Conservation (phyloP, 2,113 vertebrate species). For the Seriola quinqueradiata region DNA sequence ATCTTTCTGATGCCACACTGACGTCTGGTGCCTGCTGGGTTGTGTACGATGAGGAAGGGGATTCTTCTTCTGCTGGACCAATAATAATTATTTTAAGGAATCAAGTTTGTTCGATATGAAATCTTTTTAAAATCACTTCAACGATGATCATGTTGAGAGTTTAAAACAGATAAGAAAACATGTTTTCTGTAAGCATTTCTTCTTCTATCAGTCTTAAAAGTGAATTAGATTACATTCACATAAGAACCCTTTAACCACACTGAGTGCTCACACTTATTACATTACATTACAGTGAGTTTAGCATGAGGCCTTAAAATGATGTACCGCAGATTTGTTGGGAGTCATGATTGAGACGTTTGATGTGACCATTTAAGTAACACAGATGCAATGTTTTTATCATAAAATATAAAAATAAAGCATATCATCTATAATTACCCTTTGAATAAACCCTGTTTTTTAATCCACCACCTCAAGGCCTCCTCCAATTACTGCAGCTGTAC, state of each 20-base stretch:
- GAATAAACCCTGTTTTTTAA: constrained; percentile 10
- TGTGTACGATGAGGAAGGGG: neutral
- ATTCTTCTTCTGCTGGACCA: too few species aligned
- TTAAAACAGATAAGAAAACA: too few species aligned
- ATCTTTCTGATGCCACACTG: too few species aligned
- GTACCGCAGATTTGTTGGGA: neutral
- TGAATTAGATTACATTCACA: neutral
- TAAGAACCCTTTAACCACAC: neutral
- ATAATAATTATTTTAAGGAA: too few species aligned
- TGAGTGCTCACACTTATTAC: neutral
- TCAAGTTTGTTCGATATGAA: neutral
- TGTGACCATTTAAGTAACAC: neutral
- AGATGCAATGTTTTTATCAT: neutral
- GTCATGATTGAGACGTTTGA: neutral
- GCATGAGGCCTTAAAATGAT: neutral
- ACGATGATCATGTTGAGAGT: too few species aligned
- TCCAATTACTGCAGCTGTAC: constrained; percentile 24
- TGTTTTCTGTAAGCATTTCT: too few species aligned
- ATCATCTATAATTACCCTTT: constrained; percentile 2
- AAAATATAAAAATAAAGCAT: neutral
- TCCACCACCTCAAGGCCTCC: constrained; percentile 15
- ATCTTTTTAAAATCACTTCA: too few species aligned
- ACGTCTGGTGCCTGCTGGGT: too few species aligned
- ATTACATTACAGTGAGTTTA: too few species aligned
- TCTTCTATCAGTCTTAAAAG: too few species aligned